These are phyloP conservation scores for Neomonachus schauinslandi DNA, from an alignment of 2,113 vertebrate species.

Conservation along the genomic window DNA sequence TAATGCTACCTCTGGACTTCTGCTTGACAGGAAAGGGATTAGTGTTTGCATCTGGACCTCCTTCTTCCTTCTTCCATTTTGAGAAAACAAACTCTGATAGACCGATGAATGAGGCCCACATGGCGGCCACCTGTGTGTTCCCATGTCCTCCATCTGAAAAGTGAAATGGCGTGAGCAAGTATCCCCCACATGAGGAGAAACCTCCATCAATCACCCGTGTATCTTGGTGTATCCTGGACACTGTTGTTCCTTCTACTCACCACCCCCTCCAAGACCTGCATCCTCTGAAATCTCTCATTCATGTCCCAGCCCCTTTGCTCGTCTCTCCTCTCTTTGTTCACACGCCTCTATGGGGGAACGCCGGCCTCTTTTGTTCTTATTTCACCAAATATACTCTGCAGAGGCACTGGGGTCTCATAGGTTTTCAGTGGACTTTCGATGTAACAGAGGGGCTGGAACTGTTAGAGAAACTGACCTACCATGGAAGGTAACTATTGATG, in stretches of 20 bases:
- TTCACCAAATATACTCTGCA: neutral
- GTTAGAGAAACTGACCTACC: neutral
- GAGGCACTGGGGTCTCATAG: neutral
- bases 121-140: neutral
- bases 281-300: neutral
- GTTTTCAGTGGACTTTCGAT: neutral
- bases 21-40: accelerated
- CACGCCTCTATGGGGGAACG: neutral
- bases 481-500: neutral
- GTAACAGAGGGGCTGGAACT: neutral
- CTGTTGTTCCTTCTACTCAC: neutral
- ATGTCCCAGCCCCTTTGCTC: neutral
- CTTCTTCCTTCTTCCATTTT: neutral
- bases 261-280: neutral
- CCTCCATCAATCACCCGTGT: no score
- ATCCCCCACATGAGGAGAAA: neutral
- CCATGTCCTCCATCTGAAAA: neutral
- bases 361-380: neutral
- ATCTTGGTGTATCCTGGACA: neutral
- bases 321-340: neutral
- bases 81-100: neutral
- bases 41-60: neutral
- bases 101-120: neutral
- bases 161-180: neutral
- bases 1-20: no score